Percentiles rank a stretch among this genome's conserved stretches.
Conservation (phyloP, 2,797 vertebrate species). For the Paedocypris micromegethes region DNA sequence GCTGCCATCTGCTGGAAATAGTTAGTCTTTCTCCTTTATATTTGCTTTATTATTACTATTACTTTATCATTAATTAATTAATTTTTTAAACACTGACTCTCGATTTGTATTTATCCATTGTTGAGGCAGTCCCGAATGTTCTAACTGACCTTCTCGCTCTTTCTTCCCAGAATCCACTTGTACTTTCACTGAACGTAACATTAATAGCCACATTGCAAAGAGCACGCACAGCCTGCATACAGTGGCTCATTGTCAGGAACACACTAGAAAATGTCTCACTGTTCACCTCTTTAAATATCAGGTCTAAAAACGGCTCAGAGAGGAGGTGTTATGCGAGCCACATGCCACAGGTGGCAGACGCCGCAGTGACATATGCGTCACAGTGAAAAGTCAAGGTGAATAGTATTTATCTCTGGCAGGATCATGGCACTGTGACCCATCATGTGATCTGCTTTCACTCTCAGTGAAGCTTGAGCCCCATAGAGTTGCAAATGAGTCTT, state of each 20-base stretch:
- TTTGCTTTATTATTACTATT: no score
- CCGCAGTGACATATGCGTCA: slow-evolving; percentile 16
- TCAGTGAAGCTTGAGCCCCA: slow-evolving; percentile 18
- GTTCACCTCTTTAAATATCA: slow-evolving; percentile 27
- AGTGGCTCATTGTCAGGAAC: slow-evolving; percentile 16
- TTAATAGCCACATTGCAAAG: slow-evolving; percentile 3
- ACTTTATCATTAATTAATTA: no score
- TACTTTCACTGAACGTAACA: slow-evolving; percentile 8
- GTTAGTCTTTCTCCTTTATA: no score
- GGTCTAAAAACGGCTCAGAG: slow-evolving; percentile 27
- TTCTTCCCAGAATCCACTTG: slow-evolving; percentile 18
- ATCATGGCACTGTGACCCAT: slow-evolving; percentile 16
- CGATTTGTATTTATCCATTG: no score
- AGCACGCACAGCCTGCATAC: slow-evolving; percentile 11
- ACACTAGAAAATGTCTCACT: slow-evolving; percentile 15
- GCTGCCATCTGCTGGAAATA: slow-evolving; percentile 40
- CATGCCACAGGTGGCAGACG: slow-evolving; percentile 15
- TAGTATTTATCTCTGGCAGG: slow-evolving; percentile 15
- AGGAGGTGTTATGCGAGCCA: slow-evolving; percentile 11
- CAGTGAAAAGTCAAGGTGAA: slow-evolving; percentile 36
- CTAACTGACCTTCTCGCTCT: slow-evolving; percentile 16
- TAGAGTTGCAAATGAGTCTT: slow-evolving; percentile 14
- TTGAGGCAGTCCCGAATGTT: not conserved
- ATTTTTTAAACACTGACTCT: no score
- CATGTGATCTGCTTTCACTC: slow-evolving; percentile 33